These are phyloP conservation scores for Holcopasites calliopsidis DNA, from an alignment of 1,140 invertebrate species.

Conservation along the genomic window DNA sequence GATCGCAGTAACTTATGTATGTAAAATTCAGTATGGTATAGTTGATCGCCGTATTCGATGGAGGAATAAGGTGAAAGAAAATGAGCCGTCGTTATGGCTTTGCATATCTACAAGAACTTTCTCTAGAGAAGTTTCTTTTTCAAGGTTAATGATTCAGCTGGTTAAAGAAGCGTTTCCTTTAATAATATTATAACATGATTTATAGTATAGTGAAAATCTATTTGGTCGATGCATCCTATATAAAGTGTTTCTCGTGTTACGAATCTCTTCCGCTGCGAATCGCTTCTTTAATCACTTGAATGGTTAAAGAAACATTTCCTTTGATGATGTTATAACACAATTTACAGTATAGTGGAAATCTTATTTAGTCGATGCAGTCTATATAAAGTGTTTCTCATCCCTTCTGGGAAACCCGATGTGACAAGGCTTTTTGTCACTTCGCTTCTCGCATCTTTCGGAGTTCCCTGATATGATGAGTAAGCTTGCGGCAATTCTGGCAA, in stretches of 20 bases:
- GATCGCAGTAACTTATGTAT: no score
- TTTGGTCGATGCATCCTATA: background rate
- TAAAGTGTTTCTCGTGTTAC: no score
- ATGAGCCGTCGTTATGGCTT: background rate
- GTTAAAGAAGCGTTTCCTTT: slow-evolving; percentile 6
- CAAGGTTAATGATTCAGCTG: slow-evolving; percentile 26
- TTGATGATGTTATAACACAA: no score
- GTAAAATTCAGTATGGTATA: no score
- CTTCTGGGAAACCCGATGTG: background rate
- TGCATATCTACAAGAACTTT: slow-evolving; percentile 27
- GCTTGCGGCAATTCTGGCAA: background rate
- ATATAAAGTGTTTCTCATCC: background rate
- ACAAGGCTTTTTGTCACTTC: background rate
- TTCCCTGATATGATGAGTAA: slow-evolving; percentile 34
- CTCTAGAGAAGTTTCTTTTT: slow-evolving; percentile 40
- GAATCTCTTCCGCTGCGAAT: no score
- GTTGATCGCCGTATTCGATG: background rate
- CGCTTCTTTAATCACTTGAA: no score
- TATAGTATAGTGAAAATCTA: background rate
- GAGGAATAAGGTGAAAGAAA: background rate
- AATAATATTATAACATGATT: slow-evolving; percentile 18
- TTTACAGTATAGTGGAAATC: background rate
- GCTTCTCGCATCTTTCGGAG: background rate
- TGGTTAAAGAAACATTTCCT: no score
- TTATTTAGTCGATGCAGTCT: background rate